phyloP scores from a whole-genome alignment of 2,113 vertebrate species.

The Perca schrenkii region DNA sequence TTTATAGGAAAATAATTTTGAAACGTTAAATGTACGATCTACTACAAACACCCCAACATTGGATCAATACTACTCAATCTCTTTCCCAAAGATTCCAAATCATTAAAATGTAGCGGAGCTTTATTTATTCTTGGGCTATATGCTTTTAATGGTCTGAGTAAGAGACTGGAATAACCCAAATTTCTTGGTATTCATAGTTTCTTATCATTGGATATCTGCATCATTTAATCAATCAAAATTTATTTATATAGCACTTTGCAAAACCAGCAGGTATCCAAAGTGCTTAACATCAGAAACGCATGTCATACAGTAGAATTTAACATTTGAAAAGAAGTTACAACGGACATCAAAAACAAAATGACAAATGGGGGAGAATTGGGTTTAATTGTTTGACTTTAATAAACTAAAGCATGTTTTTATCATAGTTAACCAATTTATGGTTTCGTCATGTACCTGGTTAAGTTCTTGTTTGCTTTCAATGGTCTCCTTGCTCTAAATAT shows the following conservation, averaged over 20 bases:
- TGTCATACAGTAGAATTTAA: too few species aligned
- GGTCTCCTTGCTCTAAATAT: background rate
- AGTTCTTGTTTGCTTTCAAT: background rate
- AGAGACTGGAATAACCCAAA: background rate
- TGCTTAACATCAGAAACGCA: too few species aligned
- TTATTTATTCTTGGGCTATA: too few species aligned
- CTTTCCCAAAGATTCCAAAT: slow-evolving; percentile 13
- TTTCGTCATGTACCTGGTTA: background rate
- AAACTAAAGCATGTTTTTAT: background rate
- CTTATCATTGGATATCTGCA: background rate
- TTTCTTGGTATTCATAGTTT: background rate
- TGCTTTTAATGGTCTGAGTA: background rate
- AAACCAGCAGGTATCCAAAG: too few species aligned
- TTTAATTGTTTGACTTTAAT: background rate
- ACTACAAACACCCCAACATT: background rate
- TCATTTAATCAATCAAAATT: too few species aligned
- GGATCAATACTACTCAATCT: background rate
- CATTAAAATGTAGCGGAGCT: too few species aligned
- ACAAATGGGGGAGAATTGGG: too few species aligned
- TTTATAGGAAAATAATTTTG: background rate
- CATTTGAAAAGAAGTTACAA: background rate
- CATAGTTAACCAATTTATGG: background rate
- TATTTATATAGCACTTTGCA: too few species aligned
- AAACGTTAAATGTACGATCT: background rate
- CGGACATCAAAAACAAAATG: background rate